These are phyloP conservation scores for Ceratotherium simum DNA, from an alignment of 2,113 vertebrate genomes.

Conservation along the genomic window DNA sequence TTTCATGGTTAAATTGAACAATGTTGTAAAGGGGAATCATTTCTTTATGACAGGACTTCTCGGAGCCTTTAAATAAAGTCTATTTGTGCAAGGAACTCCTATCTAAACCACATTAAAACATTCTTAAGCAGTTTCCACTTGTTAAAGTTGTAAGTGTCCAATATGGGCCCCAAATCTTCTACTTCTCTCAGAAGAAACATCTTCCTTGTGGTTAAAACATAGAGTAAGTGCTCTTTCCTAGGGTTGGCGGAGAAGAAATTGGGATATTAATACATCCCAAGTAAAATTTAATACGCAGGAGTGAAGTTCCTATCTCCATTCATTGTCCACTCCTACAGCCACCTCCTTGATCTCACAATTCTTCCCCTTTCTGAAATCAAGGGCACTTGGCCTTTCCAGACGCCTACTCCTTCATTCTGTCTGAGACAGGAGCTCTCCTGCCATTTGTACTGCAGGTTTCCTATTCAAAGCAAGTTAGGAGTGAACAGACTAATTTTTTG, in stretches of 20 bases:
- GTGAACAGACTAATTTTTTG: conserved; percentile 41
- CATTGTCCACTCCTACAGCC: not conserved
- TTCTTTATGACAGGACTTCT: not conserved
- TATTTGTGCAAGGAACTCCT: not conserved
- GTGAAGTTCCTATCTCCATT: not conserved
- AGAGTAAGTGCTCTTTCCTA: not conserved
- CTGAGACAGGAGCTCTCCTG: not conserved
- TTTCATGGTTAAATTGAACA: not conserved
- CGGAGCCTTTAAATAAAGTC: not conserved
- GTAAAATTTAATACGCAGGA: not conserved
- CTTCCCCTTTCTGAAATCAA: not conserved
- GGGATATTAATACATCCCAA: not conserved
- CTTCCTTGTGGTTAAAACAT: not conserved
- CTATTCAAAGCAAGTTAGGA: not conserved
- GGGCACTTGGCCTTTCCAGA: not conserved
- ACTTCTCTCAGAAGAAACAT: conserved; percentile 7
- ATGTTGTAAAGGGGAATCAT: not conserved
- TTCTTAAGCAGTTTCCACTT: not conserved
- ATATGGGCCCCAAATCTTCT: not conserved
- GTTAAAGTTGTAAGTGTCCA: not conserved
- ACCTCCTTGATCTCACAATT: not conserved
- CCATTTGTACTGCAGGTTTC: not conserved
- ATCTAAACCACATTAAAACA: not conserved
- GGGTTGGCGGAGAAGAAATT: not conserved
- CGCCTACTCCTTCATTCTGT: not conserved